Evolutionary conservation across 1,140 invertebrate species (phyloP), one percentile per base, ranked within the genome.

Genomic region (Streblospio benedicti): DNA sequence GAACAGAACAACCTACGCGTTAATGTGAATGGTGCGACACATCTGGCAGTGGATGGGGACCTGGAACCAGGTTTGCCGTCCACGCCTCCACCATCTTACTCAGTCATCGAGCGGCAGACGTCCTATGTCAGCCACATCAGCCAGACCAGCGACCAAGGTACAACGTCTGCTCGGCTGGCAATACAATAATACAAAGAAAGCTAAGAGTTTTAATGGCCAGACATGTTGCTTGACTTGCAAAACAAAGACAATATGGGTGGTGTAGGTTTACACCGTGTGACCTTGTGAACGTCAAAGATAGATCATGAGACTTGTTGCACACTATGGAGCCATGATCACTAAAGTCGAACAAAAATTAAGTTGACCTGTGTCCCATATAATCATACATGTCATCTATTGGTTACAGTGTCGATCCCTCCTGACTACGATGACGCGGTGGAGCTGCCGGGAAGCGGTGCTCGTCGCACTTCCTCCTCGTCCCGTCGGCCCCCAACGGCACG

Each of bases 111-210:
- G 18, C 30, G 59, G 6, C 49, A 60, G 25, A 54, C 35, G 16
- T 53, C 49, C 32, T 60, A 50, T 51, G 33, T 32, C 20, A 60
- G 59, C 33, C 49, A 54, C 30, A 51, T 60, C 59, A 60, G 59
- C 30, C 59, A 60, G 27, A 35, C 59, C 32, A 60, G 59, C 27
- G 49, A 47, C 30, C 59, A 60, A 41, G 30, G 59, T 60, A 47
- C 25, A 28, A 27, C 18, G 18, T 23, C 18, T 18, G 18, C 43
- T 20, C 2, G 25, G 18, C 43, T 20, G 43, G 2, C 18, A 3
- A 23, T 20, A 18, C 18, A 23, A 20, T 23, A 44, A 23, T 20
- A 18, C 43, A 44, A 23, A 2, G 43, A 44, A 18, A 18, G 25
- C 18, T 20, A 6, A 20, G 25, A 44, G 43, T 44, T 23, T 20